Conservation (phyloP, 2,113 vertebrate species). For the Ageneiosus marmoratus region DNA sequence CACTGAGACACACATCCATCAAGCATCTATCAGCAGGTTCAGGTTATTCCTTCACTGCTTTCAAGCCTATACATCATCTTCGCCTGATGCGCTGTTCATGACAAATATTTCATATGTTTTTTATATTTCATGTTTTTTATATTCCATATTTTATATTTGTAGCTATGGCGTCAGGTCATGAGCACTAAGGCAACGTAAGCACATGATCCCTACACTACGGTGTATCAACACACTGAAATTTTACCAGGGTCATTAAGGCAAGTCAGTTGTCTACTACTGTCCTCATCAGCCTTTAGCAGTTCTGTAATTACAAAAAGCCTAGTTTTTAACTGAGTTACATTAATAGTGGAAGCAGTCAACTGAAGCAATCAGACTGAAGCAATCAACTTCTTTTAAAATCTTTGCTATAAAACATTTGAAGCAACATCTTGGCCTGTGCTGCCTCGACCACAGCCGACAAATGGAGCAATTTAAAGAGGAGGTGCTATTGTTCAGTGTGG, state of each 20-base stretch:
- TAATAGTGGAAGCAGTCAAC: background rate
- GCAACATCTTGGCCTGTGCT: background rate
- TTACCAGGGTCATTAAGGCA: background rate
- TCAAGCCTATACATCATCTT: background rate
- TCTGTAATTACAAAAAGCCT: background rate
- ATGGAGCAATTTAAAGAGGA: constrained; percentile 37
- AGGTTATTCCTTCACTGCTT: constrained; percentile 17
- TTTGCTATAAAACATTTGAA: background rate
- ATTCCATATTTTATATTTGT: background rate
- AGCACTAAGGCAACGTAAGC: background rate
- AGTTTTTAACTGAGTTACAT: background rate
- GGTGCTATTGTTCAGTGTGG: constrained; percentile 4
- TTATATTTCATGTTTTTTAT: background rate
- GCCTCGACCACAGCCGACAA: constrained; percentile 29
- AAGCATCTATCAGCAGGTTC: constrained; percentile 11
- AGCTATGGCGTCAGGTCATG: background rate
- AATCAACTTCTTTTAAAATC: background rate
- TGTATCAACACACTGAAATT: background rate
- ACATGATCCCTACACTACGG: background rate
- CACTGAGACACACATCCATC: constrained; percentile 19
- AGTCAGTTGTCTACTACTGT: background rate
- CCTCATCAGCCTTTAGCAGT: background rate
- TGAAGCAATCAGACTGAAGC: background rate
- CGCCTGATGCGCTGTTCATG: background rate
- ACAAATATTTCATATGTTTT: constrained; percentile 20